phyloP scores from a whole-genome alignment of 2,797 vertebrate species.

The Hoplostethus mediterraneus region DNA sequence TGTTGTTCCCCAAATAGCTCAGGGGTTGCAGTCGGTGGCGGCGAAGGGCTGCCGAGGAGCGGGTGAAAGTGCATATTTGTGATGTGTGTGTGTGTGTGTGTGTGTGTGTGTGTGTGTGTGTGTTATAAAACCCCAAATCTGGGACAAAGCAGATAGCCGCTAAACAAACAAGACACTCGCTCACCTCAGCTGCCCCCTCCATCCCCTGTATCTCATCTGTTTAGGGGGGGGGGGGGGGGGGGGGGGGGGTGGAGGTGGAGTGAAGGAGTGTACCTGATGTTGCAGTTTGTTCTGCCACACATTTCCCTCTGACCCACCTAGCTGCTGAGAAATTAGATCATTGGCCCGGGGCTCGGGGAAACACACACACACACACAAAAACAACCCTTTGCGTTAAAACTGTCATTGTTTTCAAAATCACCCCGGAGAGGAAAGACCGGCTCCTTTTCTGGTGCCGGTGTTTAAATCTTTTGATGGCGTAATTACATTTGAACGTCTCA shows the following conservation, averaged over 20 bases:
- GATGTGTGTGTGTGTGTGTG: slow-evolving; percentile 27
- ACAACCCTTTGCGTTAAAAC: neutral
- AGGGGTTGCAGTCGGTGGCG: slow-evolving; percentile 44
- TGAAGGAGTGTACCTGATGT: slow-evolving; percentile 16
- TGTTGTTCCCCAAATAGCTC: slow-evolving; percentile 61
- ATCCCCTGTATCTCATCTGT: neutral
- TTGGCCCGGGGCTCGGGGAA: neutral
- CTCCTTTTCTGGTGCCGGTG: no score
- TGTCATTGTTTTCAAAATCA: neutral
- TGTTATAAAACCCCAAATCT: slow-evolving; percentile 41
- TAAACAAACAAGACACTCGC: neutral
- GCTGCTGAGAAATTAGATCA: slow-evolving; percentile 32
- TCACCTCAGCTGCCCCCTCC: neutral
- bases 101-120: slow-evolving; percentile 17
- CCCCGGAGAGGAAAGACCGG: neutral
- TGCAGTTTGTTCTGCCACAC: slow-evolving; percentile 23
- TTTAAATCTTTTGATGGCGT: slow-evolving; percentile 15
- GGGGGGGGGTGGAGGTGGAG: no score
- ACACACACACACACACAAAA: neutral
- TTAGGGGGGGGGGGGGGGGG: slow-evolving; percentile 1
- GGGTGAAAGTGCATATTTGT: slow-evolving; percentile 36
- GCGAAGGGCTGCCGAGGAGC: slow-evolving; percentile 32
- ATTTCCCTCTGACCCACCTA: slow-evolving; percentile 36
- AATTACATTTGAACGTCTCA: slow-evolving; percentile 27
- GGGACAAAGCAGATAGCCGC: slow-evolving; percentile 27